phyloP scores from a whole-genome alignment of 2,888 invertebrate genomes.

The Amblyteles armatorius region DNA sequence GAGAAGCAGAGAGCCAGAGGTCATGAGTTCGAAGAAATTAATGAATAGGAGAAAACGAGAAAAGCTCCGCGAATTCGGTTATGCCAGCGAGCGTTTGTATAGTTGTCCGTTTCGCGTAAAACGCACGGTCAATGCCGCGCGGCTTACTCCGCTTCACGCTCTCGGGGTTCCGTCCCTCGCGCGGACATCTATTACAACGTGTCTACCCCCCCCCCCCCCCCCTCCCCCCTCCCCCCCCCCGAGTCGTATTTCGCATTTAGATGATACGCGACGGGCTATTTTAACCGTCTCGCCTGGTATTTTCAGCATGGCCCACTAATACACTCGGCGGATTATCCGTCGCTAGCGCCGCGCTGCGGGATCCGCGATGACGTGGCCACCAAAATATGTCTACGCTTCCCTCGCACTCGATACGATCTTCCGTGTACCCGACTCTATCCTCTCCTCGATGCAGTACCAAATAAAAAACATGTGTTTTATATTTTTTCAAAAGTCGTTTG shows the following conservation, averaged over 20 bases:
- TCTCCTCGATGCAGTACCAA: not conserved
- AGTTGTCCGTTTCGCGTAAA: conserved; percentile 16
- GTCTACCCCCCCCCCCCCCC: conserved; percentile 13
- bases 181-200: conserved; percentile 15
- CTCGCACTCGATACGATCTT: conserved; percentile 47
- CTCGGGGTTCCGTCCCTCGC: not conserved
- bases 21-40: too few relatives aligned
- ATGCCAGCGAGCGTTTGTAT: too few relatives aligned
- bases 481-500: not conserved
- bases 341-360: conserved; percentile 27
- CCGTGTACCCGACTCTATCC: conserved; percentile 19
- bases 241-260: conserved; percentile 45
- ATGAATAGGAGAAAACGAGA: too few relatives aligned
- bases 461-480: not conserved
- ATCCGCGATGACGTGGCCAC: conserved; percentile 65
- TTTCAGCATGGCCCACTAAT: conserved; percentile 77
- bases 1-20: too few relatives aligned
- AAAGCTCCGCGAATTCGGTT: too few relatives aligned
- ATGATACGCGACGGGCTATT: conserved; percentile 50
- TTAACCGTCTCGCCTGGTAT: conserved; percentile 73
- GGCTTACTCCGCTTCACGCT: conserved; percentile 20
- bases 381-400: conserved; percentile 69
- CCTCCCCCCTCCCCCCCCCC: not conserved
- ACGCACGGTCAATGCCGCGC: conserved; percentile 64
- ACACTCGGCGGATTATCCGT: conserved; percentile 73